A percentile compares a stretch with the other conserved stretches of the same genome.
Evolutionary conservation across 1,140 invertebrate species (phyloP).

Genomic region (Asbolus verrucosus): DNA sequence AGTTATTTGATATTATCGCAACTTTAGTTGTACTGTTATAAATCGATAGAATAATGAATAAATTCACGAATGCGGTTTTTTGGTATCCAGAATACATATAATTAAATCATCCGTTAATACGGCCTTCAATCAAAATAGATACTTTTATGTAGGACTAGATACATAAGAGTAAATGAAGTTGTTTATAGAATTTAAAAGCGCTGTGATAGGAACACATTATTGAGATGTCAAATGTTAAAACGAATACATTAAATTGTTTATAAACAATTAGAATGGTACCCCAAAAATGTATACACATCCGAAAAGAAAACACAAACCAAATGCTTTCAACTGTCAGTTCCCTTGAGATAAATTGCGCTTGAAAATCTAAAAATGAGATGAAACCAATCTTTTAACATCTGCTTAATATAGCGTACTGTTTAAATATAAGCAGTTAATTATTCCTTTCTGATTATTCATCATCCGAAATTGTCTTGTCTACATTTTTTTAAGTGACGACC

Average conservation of each 20-base stretch:
- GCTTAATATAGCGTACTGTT: conserved; percentile 18
- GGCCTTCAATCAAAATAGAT: too few relatives aligned
- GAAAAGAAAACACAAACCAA: not conserved
- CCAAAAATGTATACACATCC: conserved; percentile 1
- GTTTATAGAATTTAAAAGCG: not conserved
- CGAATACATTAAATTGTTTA: conserved; percentile 19
- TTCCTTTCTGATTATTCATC: conserved; percentile 9
- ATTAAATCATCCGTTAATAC: too few relatives aligned
- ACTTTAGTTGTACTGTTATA: not conserved
- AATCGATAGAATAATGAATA: not conserved
- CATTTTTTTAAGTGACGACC: not conserved
- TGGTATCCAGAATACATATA: not conserved
- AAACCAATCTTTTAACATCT: conserved; percentile 36
- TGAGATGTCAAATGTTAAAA: not conserved
- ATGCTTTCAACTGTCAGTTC: not conserved
- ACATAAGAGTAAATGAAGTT: too few relatives aligned
- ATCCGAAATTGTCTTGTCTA: not conserved
- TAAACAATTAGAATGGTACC: conserved; percentile 22
- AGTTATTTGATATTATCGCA: conserved; percentile 1
- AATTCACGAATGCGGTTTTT: not conserved
- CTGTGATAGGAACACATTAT: not conserved
- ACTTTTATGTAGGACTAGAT: too few relatives aligned
- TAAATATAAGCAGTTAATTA: conserved; percentile 15
- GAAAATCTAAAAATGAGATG: conserved; percentile 17
- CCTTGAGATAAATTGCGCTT: conserved; percentile 12